Evolutionary conservation across 2,888 invertebrate species (phyloP), one percentile per base, ranked within the genome.

Genomic region (Spilosoma lubricipeda): DNA sequence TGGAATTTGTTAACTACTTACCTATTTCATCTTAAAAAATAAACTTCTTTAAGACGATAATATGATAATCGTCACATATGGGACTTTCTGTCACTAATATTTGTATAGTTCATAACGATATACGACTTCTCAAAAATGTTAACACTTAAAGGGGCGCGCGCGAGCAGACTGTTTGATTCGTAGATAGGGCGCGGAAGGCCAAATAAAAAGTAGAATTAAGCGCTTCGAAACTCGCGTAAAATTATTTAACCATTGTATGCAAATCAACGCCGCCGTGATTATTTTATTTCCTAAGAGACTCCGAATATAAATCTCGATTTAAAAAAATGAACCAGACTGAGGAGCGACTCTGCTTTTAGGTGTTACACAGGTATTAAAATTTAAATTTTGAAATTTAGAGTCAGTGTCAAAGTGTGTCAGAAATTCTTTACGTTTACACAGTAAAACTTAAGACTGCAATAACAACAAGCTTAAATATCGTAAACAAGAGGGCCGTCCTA

Each of bases 201-300:
- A 92, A 93, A 95, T 94, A 95, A 95, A 95, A 95, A 95, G 94
- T 93, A 95, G 91, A 95, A 94, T 94, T 94, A 95, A 95, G 90
- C 94, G 93, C 94, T 93, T 93, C 93, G 94, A 94, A 95, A 95
- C 95, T 94, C 95, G 95, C 95, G 95, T 95, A 95, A 95, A 95
- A 95, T 95, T 95, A 95, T 95, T 95, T 95, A 95, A 94, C 95
- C 95, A 95, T 95, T 95, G 95, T 95, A 95, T 95, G 95, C 95
- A 95, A 95, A 95, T 95, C 92, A 86, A 91, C 90, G 91, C 90
- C 88, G 93, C 92, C 88, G 95, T 95, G 95, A 95, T 95, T 95
- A 95, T 95, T 95, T 95, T 95, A 95, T 95, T 95, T 95, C 94
- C 94, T 95, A 95, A 94, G 94, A 95, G 91, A 88, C 90, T 89